These are phyloP conservation scores for Perdita meconis DNA, from an alignment of 2,888 invertebrate genomes.

Conservation along the genomic window DNA sequence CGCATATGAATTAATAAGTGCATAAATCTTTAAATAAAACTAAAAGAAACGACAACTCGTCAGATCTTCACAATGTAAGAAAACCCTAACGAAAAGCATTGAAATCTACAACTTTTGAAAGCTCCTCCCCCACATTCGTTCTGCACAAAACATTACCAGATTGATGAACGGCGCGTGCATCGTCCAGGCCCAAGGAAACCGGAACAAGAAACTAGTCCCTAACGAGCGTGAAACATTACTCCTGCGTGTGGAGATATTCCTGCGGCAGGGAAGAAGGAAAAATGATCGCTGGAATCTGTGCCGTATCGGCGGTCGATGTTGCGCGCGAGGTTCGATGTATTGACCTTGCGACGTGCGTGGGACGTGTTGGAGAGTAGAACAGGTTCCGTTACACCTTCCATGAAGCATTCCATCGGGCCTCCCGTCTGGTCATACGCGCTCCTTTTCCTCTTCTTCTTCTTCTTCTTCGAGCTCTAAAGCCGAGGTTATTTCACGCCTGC, in stretches of 20 bases:
- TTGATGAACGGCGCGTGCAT: not conserved
- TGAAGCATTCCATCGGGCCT: constrained; percentile 63
- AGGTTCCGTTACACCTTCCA: constrained; percentile 77
- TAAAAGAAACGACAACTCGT: too few species aligned
- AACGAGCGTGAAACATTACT: constrained; percentile 36
- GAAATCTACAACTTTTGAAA: not conserved
- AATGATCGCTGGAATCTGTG: constrained; percentile 54
- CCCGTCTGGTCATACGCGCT: constrained; percentile 50
- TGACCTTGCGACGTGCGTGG: constrained; percentile 70
- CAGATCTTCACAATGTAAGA: too few species aligned
- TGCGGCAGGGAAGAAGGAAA: constrained; percentile 25
- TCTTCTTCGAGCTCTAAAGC: constrained; percentile 16
- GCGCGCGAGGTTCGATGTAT: constrained; percentile 48
- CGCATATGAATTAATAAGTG: too few species aligned
- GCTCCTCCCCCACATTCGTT: not conserved
- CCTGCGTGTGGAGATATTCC: constrained; percentile 24
- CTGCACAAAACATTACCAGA: not conserved
- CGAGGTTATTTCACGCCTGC: constrained; percentile 49
- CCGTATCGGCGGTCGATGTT: constrained; percentile 31
- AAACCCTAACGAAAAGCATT: too few species aligned
- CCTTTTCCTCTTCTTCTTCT: constrained; percentile 34
- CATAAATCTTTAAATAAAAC: too few species aligned
- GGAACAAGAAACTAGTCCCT: constrained; percentile 13
- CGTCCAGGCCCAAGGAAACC: not conserved
- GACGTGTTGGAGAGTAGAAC: constrained; percentile 70